Percentiles rank a stretch among this genome's conserved stretches.
Evolutionary conservation across 2,797 vertebrate species (phyloP).

Genomic region (Macropus fuliginosus): DNA sequence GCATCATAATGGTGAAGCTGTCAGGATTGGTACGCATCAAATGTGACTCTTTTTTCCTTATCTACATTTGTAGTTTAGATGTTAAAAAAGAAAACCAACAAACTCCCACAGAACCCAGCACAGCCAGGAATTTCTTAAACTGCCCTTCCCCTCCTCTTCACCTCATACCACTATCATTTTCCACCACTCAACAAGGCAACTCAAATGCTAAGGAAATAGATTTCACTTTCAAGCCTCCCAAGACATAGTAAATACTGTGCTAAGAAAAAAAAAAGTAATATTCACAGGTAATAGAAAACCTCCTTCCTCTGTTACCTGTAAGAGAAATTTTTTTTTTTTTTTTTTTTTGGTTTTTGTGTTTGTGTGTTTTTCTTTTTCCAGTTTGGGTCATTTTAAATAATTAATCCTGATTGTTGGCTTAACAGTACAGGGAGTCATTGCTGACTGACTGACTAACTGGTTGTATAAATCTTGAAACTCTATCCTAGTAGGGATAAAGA

Average conservation of each 20-base stretch:
- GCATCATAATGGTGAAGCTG: slow-evolving; percentile 62
- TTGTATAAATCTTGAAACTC: background rate
- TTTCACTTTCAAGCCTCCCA: slow-evolving; percentile 18
- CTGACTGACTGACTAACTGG: background rate
- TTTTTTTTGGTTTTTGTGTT: background rate
- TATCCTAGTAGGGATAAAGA: background rate
- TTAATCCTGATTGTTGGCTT: background rate
- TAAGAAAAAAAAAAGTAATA: background rate
- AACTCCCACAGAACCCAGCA: slow-evolving; percentile 24
- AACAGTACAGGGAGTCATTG: background rate
- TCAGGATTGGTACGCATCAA: slow-evolving; percentile 72
- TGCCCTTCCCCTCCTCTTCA: background rate
- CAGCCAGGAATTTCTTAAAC: slow-evolving; percentile 35
- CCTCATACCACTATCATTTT: background rate
- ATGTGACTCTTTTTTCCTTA: slow-evolving; percentile 45
- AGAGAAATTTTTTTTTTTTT: background rate
- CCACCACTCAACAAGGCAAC: background rate
- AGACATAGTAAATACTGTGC: background rate
- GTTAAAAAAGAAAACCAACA: slow-evolving; percentile 18
- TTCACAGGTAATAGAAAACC: background rate
- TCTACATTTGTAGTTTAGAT: slow-evolving; percentile 29
- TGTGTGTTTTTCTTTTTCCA: background rate
- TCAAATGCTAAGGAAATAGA: background rate
- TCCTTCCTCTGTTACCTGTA: background rate
- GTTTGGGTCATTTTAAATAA: background rate